Conservation (phyloP, 2,888 invertebrate genomes). For the Ophioninae sp. region DNA sequence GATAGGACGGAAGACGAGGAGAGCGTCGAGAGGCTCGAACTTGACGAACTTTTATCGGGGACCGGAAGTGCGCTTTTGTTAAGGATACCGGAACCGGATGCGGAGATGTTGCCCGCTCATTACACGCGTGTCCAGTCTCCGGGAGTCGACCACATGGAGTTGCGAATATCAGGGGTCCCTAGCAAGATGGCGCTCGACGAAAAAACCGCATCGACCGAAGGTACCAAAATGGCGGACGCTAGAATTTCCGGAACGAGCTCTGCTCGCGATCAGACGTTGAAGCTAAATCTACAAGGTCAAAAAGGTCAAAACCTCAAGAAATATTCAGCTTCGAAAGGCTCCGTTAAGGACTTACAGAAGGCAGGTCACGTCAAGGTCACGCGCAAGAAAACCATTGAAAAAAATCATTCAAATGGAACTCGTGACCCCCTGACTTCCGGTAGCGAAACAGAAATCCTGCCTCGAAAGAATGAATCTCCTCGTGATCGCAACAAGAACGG, state of each 20-base stretch:
- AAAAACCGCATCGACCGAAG: constrained; percentile 25
- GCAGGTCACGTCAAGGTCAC: constrained; percentile 80
- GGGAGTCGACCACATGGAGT: constrained; percentile 79
- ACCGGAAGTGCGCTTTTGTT: constrained; percentile 65
- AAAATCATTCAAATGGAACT: constrained; percentile 83
- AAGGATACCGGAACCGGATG: constrained; percentile 78
- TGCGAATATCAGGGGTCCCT: constrained; percentile 58
- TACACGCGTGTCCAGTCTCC: constrained; percentile 75
- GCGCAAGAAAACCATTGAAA: constrained; percentile 76
- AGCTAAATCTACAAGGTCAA: constrained; percentile 82
- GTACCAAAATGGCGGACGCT: constrained; percentile 19
- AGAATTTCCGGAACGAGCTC: constrained; percentile 79
- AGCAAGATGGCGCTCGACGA: constrained; percentile 31
- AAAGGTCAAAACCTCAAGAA: constrained; percentile 82
- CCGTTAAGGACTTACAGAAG: constrained; percentile 82
- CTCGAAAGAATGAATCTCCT: constrained; percentile 84
- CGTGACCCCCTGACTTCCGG: constrained; percentile 86
- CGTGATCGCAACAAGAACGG: constrained; percentile 94
- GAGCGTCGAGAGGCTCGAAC: constrained; percentile 18
- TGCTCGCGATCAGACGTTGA: constrained; percentile 82
- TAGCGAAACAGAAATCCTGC: constrained; percentile 82
- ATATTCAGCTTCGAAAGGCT: constrained; percentile 83
- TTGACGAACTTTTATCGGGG: constrained; percentile 11
- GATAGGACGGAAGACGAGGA: constrained; percentile 77
- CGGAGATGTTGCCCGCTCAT: constrained; percentile 78